These are phyloP conservation scores for Pseudonaja textilis DNA, from an alignment of 2,113 vertebrate genomes.

Conservation along the genomic window DNA sequence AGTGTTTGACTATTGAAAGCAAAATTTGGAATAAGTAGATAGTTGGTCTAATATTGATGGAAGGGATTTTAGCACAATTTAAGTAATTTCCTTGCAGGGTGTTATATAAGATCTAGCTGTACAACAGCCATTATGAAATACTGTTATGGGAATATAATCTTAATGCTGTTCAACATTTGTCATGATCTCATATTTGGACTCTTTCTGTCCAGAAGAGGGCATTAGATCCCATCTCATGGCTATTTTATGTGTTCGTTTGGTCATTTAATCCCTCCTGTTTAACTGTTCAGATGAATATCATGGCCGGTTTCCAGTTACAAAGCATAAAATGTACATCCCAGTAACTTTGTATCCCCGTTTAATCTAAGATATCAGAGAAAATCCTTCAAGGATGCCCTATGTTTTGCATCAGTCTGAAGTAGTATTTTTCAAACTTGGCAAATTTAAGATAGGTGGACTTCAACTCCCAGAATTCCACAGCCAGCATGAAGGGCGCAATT, in stretches of 20 bases:
- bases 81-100: neutral
- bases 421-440: neutral
- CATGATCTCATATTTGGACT: neutral
- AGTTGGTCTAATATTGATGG: neutral
- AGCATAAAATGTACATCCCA: slow-evolving; percentile 41
- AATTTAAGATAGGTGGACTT: slow-evolving; percentile 27
- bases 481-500: slow-evolving; percentile 10
- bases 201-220: slow-evolving; percentile 58
- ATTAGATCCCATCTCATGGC: slow-evolving; percentile 48
- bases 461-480: neutral
- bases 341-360: slow-evolving; percentile 48
- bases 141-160: neutral
- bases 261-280: slow-evolving; percentile 28
- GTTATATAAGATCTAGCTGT: neutral
- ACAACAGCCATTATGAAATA: neutral
- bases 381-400: slow-evolving; percentile 62
- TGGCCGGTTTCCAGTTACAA: slow-evolving; percentile 36
- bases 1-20: neutral
- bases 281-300: slow-evolving; percentile 40
- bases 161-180: rapidly evolving
- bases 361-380: slow-evolving; percentile 60
- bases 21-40: neutral
- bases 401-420: slow-evolving; percentile 40
- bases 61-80: neutral
- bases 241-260: neutral